Evolutionary conservation across 2,888 invertebrate genomes (phyloP).

Genomic region (Drosophila subsilvestris): DNA sequence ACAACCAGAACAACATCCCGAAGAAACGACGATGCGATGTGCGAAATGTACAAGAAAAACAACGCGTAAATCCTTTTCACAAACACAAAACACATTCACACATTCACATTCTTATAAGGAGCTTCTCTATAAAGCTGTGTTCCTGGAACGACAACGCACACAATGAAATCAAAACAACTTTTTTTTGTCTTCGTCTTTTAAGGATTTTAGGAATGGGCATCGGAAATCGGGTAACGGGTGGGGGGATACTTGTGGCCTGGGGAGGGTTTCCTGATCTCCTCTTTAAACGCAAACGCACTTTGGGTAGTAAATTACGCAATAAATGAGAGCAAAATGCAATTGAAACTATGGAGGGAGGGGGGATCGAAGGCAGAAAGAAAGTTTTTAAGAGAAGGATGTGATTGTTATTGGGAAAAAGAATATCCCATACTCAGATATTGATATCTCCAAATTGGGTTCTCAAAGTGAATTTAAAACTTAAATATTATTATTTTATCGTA

Average conservation of each 20-base stretch:
- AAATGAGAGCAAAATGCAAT: conserved; percentile 16
- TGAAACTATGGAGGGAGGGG: not conserved
- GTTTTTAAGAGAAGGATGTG: not conserved
- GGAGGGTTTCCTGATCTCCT: conserved; percentile 26
- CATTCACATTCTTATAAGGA: conserved; percentile 28
- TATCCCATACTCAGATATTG: not conserved
- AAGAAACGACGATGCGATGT: conserved; percentile 47
- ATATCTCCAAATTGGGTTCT: not conserved
- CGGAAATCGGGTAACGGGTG: not conserved
- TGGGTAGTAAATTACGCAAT: conserved; percentile 57
- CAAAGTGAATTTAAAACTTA: not conserved
- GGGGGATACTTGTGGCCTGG: conserved; percentile 5
- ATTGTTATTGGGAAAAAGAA: too few relatives aligned
- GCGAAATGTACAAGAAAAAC: conserved; percentile 55
- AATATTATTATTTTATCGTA: too few relatives aligned
- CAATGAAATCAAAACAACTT: conserved; percentile 41
- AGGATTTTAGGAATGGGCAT: conserved; percentile 11
- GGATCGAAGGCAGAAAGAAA: not conserved
- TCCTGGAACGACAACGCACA: conserved; percentile 36
- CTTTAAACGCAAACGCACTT: conserved; percentile 3
- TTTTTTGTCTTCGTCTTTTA: conserved; percentile 16
- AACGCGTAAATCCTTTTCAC: conserved; percentile 75
- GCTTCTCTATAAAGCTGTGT: conserved; percentile 18
- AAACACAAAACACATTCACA: conserved; percentile 47
- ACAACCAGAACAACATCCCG: conserved; percentile 28